A percentile compares a stretch with the other conserved stretches of the same genome.
Conservation (phyloP, 2,888 invertebrate species). For the Orchestes rusci region DNA sequence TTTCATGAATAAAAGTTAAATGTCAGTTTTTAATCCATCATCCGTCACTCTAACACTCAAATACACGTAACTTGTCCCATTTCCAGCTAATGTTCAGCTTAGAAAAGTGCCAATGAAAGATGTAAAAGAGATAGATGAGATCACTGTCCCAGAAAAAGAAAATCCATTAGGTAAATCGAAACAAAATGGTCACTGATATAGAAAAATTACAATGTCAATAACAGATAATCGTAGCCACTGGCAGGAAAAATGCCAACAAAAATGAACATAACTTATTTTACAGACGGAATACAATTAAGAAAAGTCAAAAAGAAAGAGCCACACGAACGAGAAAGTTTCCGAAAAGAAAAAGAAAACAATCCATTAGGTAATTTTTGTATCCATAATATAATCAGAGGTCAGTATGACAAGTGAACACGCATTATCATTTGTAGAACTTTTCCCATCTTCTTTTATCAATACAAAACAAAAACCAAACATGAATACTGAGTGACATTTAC, state of each 20-base stretch:
- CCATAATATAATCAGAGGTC: no score
- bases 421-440: no score
- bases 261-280: no score
- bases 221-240: no score
- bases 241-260: no score
- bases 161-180: slow-evolving; percentile 26
- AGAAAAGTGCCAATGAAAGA: slow-evolving; percentile 27
- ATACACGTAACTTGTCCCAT: slow-evolving; percentile 8
- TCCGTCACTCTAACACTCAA: not conserved
- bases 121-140: slow-evolving; percentile 18
- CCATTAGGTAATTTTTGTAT: slow-evolving; percentile 31
- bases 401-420: not conserved
- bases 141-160: slow-evolving; percentile 23
- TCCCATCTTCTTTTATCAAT: not conserved
- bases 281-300: slow-evolving; percentile 31
- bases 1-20: not conserved
- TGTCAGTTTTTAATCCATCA: not conserved
- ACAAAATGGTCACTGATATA: not conserved
- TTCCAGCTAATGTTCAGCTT: slow-evolving; percentile 34
- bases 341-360: slow-evolving; percentile 35
- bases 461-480: no score
- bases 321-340: slow-evolving; percentile 34
- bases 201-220: no score
- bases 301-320: slow-evolving; percentile 35
- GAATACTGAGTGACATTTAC: not conserved